These are phyloP conservation scores for Lycopodina hypogea DNA, from an alignment of 37 sponge, comb jelly and placozoan genomes.

Conservation along the genomic window DNA sequence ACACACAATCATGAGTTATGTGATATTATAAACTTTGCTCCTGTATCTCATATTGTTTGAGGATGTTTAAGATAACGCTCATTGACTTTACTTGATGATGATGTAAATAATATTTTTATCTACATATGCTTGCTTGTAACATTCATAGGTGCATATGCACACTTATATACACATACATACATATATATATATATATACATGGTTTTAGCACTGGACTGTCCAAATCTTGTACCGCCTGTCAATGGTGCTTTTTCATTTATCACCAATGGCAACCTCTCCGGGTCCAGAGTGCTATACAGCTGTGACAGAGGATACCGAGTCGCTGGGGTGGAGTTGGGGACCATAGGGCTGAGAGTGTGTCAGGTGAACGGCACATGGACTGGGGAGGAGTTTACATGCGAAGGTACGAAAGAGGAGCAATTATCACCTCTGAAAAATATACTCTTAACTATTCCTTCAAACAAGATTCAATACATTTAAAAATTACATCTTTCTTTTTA, in stretches of 20 bases:
- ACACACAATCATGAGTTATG: no score
- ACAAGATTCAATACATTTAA: background rate
- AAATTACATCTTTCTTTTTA: background rate
- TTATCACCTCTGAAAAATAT: no score
- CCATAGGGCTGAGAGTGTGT: background rate
- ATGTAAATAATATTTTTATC: no score
- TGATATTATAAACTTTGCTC: no score
- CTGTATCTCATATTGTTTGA: no score
- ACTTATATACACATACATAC: no score
- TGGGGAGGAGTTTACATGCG: background rate
- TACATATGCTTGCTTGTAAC: no score
- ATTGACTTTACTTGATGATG: no score
- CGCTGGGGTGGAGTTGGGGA: background rate
- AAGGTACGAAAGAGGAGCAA: background rate
- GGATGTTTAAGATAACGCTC: no score
- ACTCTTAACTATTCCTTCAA: no score
- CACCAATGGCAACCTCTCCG: conserved; percentile 1
- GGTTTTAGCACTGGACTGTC: conserved; percentile 1
- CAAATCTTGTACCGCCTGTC: background rate
- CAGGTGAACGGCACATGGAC: conserved; percentile 12
- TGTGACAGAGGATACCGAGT: conserved; percentile 7
- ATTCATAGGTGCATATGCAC: no score
- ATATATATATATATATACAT: no score
- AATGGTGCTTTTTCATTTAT: background rate
- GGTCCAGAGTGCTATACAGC: background rate